These are phyloP conservation scores for Leptobrachium leishanense DNA, from an alignment of 2,113 vertebrate species.

Conservation along the genomic window DNA sequence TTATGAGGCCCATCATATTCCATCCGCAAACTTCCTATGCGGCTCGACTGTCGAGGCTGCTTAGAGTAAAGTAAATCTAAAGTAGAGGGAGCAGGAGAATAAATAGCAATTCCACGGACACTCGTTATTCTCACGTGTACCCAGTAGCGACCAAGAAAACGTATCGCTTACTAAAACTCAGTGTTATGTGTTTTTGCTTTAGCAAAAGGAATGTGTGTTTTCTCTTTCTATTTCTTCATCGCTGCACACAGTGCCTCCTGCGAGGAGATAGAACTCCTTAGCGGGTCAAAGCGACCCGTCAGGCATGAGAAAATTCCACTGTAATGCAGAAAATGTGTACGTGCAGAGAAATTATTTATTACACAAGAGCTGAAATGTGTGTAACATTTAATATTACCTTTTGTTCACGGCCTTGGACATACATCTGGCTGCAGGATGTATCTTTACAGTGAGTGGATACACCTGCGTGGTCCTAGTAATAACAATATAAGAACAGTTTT, in stretches of 20 bases:
- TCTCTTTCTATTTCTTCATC: background rate
- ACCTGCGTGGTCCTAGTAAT: conserved; percentile 24
- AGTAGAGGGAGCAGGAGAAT: too few species aligned
- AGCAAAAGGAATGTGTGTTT: too few species aligned
- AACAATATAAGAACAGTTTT: conserved; percentile 5
- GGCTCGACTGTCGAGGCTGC: too few species aligned
- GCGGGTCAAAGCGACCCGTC: background rate
- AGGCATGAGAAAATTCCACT: conserved; percentile 1
- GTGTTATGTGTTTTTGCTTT: too few species aligned
- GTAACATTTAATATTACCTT: conserved; percentile 3
- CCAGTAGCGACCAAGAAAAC: too few species aligned
- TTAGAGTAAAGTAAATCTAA: too few species aligned
- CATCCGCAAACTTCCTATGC: too few species aligned
- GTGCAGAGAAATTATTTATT: conserved; percentile 12
- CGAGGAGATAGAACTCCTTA: background rate
- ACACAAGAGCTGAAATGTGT: conserved; percentile 25
- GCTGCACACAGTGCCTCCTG: background rate
- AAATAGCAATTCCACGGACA: too few species aligned
- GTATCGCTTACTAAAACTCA: too few species aligned
- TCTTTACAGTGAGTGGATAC: background rate
- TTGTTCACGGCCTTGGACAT: background rate
- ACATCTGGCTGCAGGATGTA: conserved; percentile 34
- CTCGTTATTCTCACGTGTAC: too few species aligned
- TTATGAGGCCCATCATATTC: too few species aligned
- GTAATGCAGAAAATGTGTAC: conserved; percentile 8